Base-by-base conservation (phyloP, 2,797 vertebrate genomes). In the Aeoliscus strigatus region DNA sequence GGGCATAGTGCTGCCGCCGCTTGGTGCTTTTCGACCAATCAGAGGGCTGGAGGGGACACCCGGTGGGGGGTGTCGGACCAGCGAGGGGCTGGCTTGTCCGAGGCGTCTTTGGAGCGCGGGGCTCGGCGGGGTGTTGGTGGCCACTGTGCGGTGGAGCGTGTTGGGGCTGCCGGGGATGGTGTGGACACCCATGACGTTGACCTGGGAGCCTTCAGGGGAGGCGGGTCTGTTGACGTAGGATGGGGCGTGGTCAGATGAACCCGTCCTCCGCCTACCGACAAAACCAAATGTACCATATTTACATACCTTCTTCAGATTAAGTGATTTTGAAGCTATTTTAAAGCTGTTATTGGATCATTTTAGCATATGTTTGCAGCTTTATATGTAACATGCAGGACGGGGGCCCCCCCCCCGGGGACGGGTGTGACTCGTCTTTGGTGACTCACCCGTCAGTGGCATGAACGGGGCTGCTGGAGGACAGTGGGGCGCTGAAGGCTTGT, bases 91-190 rank as follows among this genome's bases (percentile, higher is more conserved):
- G 50, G 67, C 80, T 1, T 91, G 83, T 27, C 87, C 91, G 0
- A 91, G 71, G 62, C 92, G 87, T 66, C 91, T 88, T 43, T 91
- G 90, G 0, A 96, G 91, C 34, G 92, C 87, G 0, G 95, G 94
- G 69, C 95, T 98, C 0, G 93, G 89, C 0, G 95, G 94, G 0
- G 94, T 96, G 72, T 97, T 96, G 50, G 94, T 97, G 68, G 93
- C 94, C 82, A 97, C 94, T 5, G 94, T 97, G 83, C 94, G 89
- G 71, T 96, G 94, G 34, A 94, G 88, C 2, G 90, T 88, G 47
- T 89, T 88, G 37, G 95, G 93, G 73, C 94, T 75, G 73, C 91
- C 1, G 59, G 92, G 79, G 70, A 87, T 0, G 39, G 91, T 77
- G 89, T 98, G 43, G 79, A 90, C 71, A 0, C 6, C 89, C 84